phyloP scores from a whole-genome alignment of 2,113 vertebrate genomes.

The Aegotheles bennettii region DNA sequence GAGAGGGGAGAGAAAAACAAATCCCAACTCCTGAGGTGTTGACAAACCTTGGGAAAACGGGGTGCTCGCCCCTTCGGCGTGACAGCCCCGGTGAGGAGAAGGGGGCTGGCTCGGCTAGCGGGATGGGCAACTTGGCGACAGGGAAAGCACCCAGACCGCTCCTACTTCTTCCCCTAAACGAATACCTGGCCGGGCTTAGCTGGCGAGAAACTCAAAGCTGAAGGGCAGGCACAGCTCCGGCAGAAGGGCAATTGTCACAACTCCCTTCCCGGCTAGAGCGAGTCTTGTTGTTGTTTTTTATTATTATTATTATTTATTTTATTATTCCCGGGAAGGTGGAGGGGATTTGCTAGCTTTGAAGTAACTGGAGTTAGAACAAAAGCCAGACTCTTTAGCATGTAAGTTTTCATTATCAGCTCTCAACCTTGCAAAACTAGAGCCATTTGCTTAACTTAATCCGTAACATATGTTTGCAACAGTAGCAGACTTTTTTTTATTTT shows the following conservation, averaged over 20 bases:
- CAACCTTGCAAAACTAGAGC: slow-evolving; percentile 45
- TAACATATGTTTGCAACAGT: slow-evolving; percentile 70
- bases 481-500: slow-evolving; percentile 4
- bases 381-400: slow-evolving; percentile 19
- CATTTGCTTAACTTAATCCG: slow-evolving; percentile 73
- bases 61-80: not conserved
- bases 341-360: not conserved
- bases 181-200: not conserved
- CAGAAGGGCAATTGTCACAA: not conserved
- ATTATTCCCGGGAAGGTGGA: not conserved
- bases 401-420: slow-evolving; percentile 67
- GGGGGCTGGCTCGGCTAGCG: not conserved
- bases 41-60: not conserved
- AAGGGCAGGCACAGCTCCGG: not conserved
- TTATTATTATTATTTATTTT: not conserved
- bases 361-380: slow-evolving; percentile 37
- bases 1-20: not conserved
- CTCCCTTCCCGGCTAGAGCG: not conserved
- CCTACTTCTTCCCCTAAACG: not conserved
- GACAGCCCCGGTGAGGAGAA: not conserved
- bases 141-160: not conserved
- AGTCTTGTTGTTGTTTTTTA: not conserved
- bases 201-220: not conserved
- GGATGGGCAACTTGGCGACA: not conserved
- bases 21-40: not conserved